Base-by-base conservation (phyloP, 2,888 invertebrate genomes). In the Macrostomum cliftonense region DNA sequence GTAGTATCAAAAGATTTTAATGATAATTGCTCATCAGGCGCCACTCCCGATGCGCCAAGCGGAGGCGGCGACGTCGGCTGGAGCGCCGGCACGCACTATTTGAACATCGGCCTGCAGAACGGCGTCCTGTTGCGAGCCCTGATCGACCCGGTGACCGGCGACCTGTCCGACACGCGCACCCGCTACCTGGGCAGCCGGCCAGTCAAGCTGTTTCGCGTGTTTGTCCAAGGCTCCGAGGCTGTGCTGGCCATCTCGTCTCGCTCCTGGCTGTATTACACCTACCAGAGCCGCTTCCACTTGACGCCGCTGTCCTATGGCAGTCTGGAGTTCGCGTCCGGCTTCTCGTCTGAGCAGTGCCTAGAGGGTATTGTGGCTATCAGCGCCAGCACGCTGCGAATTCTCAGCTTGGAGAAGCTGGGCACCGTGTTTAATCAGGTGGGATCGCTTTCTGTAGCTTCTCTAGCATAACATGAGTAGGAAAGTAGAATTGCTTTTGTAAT, bases 351-450 rank as follows among this genome's bases (percentile, higher is more conserved):
- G 71, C 97, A 99, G 71, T 99, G 97, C 74, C 88, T 91, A 0
- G 97, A 97, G 71, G 97, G 97, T 57, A 89, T 97, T 58, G 97
- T 97, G 0, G 97, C 97, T 0, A 97, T 99, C 67, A 89, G 93
- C 0, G 86, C 89, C 1, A 97, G 97, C 64, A 95, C 95, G 0
- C 74, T 97, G 46, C 77, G 93, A 73, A 99, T 97, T 76, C 77
- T 97, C 68, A 93, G 95, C 0, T 73, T 99, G 48, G 97, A 97
- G 69, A 99, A 99, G 69, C 73, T 97, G 1, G 97, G 97, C 0
- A 93, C 91, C 0, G 89, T 97, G 2, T 97, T 99, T 69, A 99
- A 97, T 73, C 93, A 93, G 39, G 49, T 19, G 4, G 4, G 28
- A n/a, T n/a, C n/a, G n/a, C n/a, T n/a, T n/a, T n/a, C n/a, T n/a